A percentile compares a stretch with the other conserved stretches of the same genome.
Evolutionary conservation across 2,797 vertebrate species (phyloP).

Genomic region (Peromyscus eremicus): DNA sequence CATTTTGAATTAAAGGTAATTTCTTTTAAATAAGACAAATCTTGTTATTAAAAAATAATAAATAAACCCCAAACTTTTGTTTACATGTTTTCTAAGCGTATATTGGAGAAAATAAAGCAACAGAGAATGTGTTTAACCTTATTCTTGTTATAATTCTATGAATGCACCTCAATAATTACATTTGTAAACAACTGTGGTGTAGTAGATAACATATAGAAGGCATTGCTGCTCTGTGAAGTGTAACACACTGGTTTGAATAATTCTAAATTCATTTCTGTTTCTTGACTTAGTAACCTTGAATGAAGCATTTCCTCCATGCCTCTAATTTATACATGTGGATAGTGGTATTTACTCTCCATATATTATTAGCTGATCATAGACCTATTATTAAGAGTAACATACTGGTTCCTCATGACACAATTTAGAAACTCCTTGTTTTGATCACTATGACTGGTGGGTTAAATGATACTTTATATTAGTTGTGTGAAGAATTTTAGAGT

Average conservation of each 20-base stretch:
- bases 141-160: slow-evolving; percentile 9
- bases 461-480: not conserved
- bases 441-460: not conserved
- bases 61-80: not conserved
- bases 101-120: not conserved
- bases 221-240: not conserved
- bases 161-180: not conserved
- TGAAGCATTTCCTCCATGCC: not conserved
- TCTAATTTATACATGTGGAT: not conserved
- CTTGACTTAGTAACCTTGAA: not conserved
- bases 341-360: not conserved
- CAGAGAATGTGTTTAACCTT: not conserved
- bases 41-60: not conserved
- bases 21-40: slow-evolving; percentile 58
- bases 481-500: not conserved
- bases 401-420: not conserved
- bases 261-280: slow-evolving; percentile 49
- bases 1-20: slow-evolving; percentile 73
- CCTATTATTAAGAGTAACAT: slow-evolving; percentile 2
- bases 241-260: not conserved
- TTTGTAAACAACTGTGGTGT: slow-evolving; percentile 14
- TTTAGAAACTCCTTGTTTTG: not conserved
- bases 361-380: not conserved
- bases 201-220: not conserved
- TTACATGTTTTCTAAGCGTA: slow-evolving; percentile 7